These are phyloP conservation scores for Spialia ferax DNA, from an alignment of 2,888 invertebrate species.

Conservation along the genomic window DNA sequence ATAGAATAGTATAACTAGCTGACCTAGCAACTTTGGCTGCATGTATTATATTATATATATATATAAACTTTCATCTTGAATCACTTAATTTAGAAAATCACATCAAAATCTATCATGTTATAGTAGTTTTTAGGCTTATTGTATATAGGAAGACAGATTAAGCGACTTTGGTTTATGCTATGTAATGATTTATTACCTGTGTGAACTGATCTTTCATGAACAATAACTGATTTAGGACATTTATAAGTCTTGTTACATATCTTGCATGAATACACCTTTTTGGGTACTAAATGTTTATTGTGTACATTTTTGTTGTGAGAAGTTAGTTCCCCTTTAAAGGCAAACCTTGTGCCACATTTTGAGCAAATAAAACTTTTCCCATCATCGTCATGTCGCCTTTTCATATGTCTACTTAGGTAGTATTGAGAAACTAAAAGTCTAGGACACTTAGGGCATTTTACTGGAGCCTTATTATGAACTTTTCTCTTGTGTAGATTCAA, in stretches of 20 bases:
- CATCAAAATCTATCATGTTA: no score
- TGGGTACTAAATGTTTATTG: conserved; percentile 59
- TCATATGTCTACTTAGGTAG: conserved; percentile 69
- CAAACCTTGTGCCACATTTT: conserved; percentile 68
- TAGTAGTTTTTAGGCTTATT: no score
- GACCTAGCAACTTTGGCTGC: no score
- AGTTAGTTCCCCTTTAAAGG: conserved; percentile 66
- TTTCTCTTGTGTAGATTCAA: conserved; percentile 63
- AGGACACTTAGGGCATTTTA: conserved; percentile 70
- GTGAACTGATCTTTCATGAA: conserved; percentile 81
- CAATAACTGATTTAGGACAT: conserved; percentile 70
- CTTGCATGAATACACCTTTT: conserved; percentile 65
- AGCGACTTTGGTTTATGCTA: no score
- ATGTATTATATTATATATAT: no score
- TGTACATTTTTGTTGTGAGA: conserved; percentile 70
- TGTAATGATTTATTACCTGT: conserved; percentile 71
- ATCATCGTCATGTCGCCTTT: conserved; percentile 62
- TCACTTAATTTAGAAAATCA: no score
- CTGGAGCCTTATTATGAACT: conserved; percentile 60
- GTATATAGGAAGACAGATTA: no score
- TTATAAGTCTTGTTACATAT: conserved; percentile 74
- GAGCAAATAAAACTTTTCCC: conserved; percentile 68
- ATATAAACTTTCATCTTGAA: no score
- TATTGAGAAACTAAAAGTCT: conserved; percentile 61
- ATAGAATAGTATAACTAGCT: no score